Percentiles rank a stretch among this genome's conserved stretches.
phyloP scores from a whole-genome alignment of 2,888 invertebrate species.

The Apocheima hispidaria region DNA sequence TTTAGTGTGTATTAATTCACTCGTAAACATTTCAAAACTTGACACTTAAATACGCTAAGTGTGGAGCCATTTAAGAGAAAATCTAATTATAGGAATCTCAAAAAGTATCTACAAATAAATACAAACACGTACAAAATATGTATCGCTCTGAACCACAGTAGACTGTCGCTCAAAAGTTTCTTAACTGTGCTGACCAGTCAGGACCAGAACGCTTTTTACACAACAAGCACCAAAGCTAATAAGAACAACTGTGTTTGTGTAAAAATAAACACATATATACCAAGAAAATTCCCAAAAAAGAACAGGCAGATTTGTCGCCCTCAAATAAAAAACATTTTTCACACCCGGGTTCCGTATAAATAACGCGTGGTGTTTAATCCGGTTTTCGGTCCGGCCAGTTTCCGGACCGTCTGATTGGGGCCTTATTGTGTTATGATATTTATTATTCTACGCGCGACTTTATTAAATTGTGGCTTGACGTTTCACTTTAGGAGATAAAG shows the following conservation, averaged over 20 bases:
- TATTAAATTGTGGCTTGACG: constrained; percentile 21
- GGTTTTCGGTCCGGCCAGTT: constrained; percentile 26
- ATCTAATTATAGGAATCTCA: too few relatives aligned
- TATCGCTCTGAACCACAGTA: too few relatives aligned
- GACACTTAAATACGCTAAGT: too few relatives aligned
- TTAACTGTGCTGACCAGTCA: too few relatives aligned
- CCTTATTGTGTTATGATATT: constrained; percentile 42
- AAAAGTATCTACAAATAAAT: too few relatives aligned
- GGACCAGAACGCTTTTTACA: background rate
- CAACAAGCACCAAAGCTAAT: too few relatives aligned
- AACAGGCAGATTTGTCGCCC: constrained; percentile 25
- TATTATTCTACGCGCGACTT: constrained; percentile 33
- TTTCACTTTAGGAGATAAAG: constrained; percentile 6
- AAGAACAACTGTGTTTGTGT: background rate
- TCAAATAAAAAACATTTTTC: constrained; percentile 32
- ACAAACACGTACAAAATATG: too few relatives aligned
- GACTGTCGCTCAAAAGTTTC: too few relatives aligned
- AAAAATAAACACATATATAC: background rate
- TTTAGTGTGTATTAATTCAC: too few relatives aligned
- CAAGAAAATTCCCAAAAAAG: constrained; percentile 4
- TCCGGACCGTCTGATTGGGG: constrained; percentile 36
- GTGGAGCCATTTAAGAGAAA: too few relatives aligned
- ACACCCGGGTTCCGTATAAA: constrained; percentile 26
- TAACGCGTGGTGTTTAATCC: constrained; percentile 34
- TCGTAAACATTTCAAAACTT: too few relatives aligned